These are phyloP conservation scores for Nixonia krombeini DNA, from an alignment of 1,140 invertebrate genomes.

Conservation along the genomic window DNA sequence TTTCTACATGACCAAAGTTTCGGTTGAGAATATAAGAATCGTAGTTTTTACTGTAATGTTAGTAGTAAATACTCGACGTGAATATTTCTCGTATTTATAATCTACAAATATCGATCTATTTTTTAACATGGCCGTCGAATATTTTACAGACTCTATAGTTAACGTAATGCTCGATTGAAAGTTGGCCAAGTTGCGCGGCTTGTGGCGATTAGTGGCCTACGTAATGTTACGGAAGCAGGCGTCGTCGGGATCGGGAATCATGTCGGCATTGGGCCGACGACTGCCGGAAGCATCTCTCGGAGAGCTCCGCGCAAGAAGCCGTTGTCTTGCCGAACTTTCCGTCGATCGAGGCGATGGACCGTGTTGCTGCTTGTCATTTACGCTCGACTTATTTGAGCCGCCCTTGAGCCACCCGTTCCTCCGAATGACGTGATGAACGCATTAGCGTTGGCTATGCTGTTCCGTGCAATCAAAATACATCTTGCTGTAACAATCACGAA, in stretches of 20 bases:
- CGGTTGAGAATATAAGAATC: too few species aligned
- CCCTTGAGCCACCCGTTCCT: constrained; percentile 19
- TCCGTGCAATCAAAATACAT: background rate
- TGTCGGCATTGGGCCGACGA: constrained; percentile 33
- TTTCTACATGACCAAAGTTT: too few species aligned
- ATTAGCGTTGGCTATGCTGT: constrained; percentile 4
- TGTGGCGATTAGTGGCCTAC: constrained; percentile 31
- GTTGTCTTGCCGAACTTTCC: constrained; percentile 46
- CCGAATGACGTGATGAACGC: constrained; percentile 17
- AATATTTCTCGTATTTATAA: too few species aligned
- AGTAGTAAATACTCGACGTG: too few species aligned
- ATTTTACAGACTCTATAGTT: background rate
- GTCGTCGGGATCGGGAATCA: constrained; percentile 37
- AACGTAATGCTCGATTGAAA: constrained; percentile 3
- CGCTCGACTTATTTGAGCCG: constrained; percentile 32
- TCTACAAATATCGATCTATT: background rate
- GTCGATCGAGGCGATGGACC: constrained; percentile 43
- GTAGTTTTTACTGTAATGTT: too few species aligned
- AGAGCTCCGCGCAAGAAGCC: constrained; percentile 34
- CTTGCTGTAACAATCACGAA: too few species aligned
- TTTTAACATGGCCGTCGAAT: background rate
- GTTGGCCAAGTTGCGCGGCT: constrained; percentile 12
- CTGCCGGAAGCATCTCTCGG: constrained; percentile 36
- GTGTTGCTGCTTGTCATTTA: constrained; percentile 46
- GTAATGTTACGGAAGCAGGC: constrained; percentile 36